Evolutionary conservation across 2,113 vertebrate genomes (phyloP), one percentile per base, ranked within the genome.

Genomic region (Pachypanchax playfairii): DNA sequence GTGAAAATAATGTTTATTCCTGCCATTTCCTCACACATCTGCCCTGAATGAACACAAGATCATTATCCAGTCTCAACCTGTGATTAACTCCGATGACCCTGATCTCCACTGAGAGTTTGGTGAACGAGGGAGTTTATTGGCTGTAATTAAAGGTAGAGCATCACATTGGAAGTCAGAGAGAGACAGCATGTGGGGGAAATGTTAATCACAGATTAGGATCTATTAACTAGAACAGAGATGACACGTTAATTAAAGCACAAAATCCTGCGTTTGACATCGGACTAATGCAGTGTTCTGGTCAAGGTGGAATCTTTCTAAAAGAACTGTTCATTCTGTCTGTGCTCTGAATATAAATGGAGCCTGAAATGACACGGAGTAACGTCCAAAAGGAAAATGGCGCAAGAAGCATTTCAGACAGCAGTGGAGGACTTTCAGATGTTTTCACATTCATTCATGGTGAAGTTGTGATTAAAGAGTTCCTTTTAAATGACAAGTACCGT

Each of bases 51-150:
- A 82, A 65, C 48, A 66, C 57, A 25, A 24, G 21, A 39, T 70
- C 74, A 91, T 91, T 89, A 91, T 63, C 13, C 6, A 77, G 77
- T 73, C 76, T 69, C 60, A 41, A 60, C 78, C 59, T 50, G 49
- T 80, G 73, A 87, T 88, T 85, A 75, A 76, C 69, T 63, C 39
- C 38, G 70, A 77, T 90, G 84, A 91, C 87, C 86, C 80, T 42
- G 62, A 73, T 77, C 41, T 59, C 78, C 75, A 77, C 78, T 49
- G 63, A 75, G 66, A 73, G 63, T 75, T 66, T 43, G 58, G 17
- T 21, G 46, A 78, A 78, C 73, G 62, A 83, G 62, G 35, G 43
- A 8, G 54, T 81, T 80, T 75, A 87, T 88, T 87, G 73, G 77
- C 56, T 41, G 54, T 90, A 89, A 90, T 91, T 85, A 62, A 75